Evolutionary conservation across 2,888 invertebrate genomes (phyloP), one percentile per base, ranked within the genome.

Genomic region (Amblyjoppa fuscipennis): DNA sequence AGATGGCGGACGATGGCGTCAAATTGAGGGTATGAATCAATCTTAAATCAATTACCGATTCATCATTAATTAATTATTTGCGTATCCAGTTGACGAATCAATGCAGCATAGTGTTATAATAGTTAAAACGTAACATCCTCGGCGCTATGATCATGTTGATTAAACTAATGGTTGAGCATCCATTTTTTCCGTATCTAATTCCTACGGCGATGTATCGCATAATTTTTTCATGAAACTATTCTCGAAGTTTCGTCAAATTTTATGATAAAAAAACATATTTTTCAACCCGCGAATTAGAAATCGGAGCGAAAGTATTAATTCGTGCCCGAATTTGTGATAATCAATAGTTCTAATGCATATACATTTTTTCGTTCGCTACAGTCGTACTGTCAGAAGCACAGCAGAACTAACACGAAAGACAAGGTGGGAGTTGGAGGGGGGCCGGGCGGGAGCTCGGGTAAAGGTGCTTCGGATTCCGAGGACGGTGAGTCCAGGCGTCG

Each of bases 321-420:
- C 25, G 5, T 31, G 6, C 6, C 31, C 64, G 64, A 64, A 34
- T 16, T 64, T 64, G 1, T 64, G 13, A 31, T 34, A 16, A n/a
- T 34, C 16, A 64, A 31, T 13, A 51, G 34, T 31, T 64, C 31
- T 64, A 64, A 64, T 34, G 13, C 13, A 49, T 49, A 16, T 68
- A 88, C 88, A 78, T 86, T 69, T 88, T 61, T n/a, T 75, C 56
- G 28, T 34, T 25, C 64, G 41, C 91, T 93, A 28, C 96, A 99
- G 95, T 99, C 99, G 2, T 99, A 98, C 94, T 99, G 99, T 95
- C 98, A 98, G 92, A 99, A 99, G 94, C 99, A 99, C 94, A 98
- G 98, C 94, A 97, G 98, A 90, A 97, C 97, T 92, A 97, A 97
- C 88, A 98, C 98, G 92, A 98, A 98, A 93, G 98, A 97, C 90